phyloP scores from a whole-genome alignment of 2,888 invertebrate species.

The Anthrax anthrax region DNA sequence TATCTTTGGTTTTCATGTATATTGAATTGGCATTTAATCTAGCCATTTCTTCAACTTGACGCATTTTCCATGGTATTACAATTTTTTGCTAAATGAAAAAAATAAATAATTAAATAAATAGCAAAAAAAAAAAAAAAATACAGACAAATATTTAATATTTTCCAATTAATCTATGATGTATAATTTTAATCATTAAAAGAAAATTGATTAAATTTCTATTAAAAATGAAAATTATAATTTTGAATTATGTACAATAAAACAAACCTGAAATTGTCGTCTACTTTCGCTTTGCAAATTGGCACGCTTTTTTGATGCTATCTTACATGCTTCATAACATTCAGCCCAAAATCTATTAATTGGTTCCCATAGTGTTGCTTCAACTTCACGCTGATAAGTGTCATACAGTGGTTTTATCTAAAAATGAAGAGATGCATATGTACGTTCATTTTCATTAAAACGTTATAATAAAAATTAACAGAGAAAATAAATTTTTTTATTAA shows the following conservation, averaged over 20 bases:
- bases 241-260: neutral
- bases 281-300: conserved; percentile 41
- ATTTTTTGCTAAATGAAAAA: conserved; percentile 34
- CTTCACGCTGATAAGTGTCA: conserved; percentile 39
- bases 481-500: no score
- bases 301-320: conserved; percentile 40
- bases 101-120: conserved; percentile 1
- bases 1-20: conserved; percentile 37
- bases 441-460: no score
- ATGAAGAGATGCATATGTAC: no score
- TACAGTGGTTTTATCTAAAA: conserved; percentile 42
- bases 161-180: no score
- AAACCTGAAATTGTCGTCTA: conserved; percentile 40
- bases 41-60: conserved; percentile 38
- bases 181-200: no score
- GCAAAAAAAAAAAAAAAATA: conserved; percentile 7
- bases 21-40: conserved; percentile 37
- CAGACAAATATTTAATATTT: no score
- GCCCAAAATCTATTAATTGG: conserved; percentile 44
- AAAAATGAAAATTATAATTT: no score
- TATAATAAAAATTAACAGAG: no score
- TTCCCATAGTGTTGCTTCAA: conserved; percentile 37
- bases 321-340: conserved; percentile 45
- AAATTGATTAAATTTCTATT: no score
- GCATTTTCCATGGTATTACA: conserved; percentile 37